These are phyloP conservation scores for Leptinotarsa lineolata DNA, from an alignment of 1,140 invertebrate genomes.

Conservation along the genomic window DNA sequence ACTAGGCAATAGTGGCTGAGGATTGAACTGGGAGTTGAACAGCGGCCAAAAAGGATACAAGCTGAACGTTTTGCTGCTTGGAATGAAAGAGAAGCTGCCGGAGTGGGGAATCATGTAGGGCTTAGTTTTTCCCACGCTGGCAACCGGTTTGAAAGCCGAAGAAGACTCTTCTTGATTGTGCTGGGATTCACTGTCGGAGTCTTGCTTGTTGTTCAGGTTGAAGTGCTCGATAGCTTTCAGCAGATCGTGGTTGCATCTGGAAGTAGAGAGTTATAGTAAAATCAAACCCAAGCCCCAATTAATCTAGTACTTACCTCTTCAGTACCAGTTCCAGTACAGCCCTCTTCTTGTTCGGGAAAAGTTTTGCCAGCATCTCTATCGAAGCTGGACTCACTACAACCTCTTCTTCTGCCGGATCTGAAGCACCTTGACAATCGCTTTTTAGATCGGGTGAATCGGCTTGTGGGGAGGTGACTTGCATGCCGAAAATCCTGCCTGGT, in stretches of 20 bases:
- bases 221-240: slow-evolving; percentile 55
- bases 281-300: not conserved
- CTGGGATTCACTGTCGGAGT: slow-evolving; percentile 27
- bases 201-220: slow-evolving; percentile 44
- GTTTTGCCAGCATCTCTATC: slow-evolving; percentile 80
- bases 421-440: slow-evolving; percentile 25
- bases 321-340: slow-evolving; percentile 79
- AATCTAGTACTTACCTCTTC: slow-evolving; percentile 38
- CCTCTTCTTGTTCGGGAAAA: slow-evolving; percentile 86
- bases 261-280: not conserved
- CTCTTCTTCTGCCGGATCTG: slow-evolving; percentile 38
- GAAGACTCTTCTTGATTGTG: slow-evolving; percentile 37
- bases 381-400: slow-evolving; percentile 63
- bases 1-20: slow-evolving; percentile 51
- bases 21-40: slow-evolving; percentile 51
- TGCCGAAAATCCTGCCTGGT: slow-evolving; percentile 88
- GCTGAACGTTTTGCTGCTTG: slow-evolving; percentile 52
- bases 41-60: slow-evolving; percentile 54
- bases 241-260: slow-evolving; percentile 53
- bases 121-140: slow-evolving; percentile 34
- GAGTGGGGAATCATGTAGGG: slow-evolving; percentile 40
- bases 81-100: slow-evolving; percentile 47
- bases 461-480: slow-evolving; percentile 69
- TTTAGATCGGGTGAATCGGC: slow-evolving; percentile 33
- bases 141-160: slow-evolving; percentile 51